Evolutionary conservation across 37 sponge, comb jelly and placozoan genomes (phyloP), one percentile per base, ranked within the genome.

Genomic region (Ephydatia muelleri): DNA sequence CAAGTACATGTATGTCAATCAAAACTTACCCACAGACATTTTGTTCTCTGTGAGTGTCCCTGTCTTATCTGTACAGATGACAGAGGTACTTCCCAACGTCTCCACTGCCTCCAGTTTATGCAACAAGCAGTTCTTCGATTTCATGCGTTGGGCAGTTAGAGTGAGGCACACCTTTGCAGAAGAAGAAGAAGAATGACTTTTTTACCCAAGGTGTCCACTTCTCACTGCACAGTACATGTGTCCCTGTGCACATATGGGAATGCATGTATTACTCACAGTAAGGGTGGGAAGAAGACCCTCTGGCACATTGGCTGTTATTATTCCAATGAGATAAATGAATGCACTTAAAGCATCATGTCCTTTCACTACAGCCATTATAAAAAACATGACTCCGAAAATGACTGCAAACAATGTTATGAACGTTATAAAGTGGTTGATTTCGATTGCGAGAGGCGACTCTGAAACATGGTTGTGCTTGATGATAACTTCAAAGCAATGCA

Each of bases 21-120:
- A 25, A 57, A n/a, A 49, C 91, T 65, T 72, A 93, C 94, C 92
- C 43, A 97, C 97, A 33, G 99, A 94, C 99, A 98, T 98, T 65
- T 93, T 92, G 90, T 98, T 98, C 71, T 98, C 97, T 38, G 99
- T 98, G 73, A 98, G 92, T n/a, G 98, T 98, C 30, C 98, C 98
- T 32, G 98, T 98, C 84, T 98, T 98, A 38, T 98, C 98, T 6
- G 96, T 94, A 75, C 99, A 98, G 64, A 98, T 98, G 67, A 92
- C 92, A 29, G 99, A 98, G n/a, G 99, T 96, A 38, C 91, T 90
- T 34, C 99, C 99, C 40, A 98, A 85, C 0, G 99, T 98, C 88
- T 98, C 99, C 82, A 98, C 99, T 68, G 99, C 99, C 75, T 98
- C 99, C 83, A 98, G 86, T 30, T 98, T 96, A 28, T 89, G 82